Evolutionary conservation across 2,113 vertebrate species (phyloP), one percentile per base, ranked within the genome.

Genomic region (Clinocottus analis): DNA sequence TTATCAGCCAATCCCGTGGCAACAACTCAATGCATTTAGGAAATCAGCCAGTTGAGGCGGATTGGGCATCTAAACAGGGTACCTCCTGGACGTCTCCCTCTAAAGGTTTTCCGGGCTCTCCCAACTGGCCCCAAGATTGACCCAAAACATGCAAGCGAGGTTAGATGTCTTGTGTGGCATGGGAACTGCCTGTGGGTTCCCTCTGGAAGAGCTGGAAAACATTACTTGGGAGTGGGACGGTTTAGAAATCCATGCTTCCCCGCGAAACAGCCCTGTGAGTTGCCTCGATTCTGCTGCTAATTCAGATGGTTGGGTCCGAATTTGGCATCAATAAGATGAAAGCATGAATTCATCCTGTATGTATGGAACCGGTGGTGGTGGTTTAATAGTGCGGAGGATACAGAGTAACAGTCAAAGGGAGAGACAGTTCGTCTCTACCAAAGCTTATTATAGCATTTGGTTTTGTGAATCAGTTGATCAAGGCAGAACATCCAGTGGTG

Each of bases 401-500:
- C 47, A 21, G 39, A 41, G 39, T 29, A 11, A 41, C 63, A 12
- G 9, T 60, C 14, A 79, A 67, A 51, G 8, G 31, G 23, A 21
- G 19, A 51, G 47, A 51, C 19, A 3, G 31, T 47, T 53, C n/a
- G 39, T 60, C 8, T 51, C 45, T 55, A 43, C 19, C 37, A 58
- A 29, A 13, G 16, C 2, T 80, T 77, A 67, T 58, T 29, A 19
- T 62, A 9, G 23, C 33, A 13, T 61, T 66, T 51, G 49, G 7
- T 64, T 66, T 17, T 58, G 27, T 72, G 49, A 70, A 80, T 77
- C 63, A 58, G 35, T 67, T 76, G 69, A 56, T 82, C 62, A 27
- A 21, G 51, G n/a, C 6, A 3, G 43, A 47, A 47, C 43, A 41
- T 12, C 61, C 45, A 41, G 43, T 70, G 75, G n/a, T n/a, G n/a